A percentile compares a stretch with the other conserved stretches of the same genome.
phyloP scores from a whole-genome alignment of 2,888 invertebrate species.

The Hydrotaea diabolus region DNA sequence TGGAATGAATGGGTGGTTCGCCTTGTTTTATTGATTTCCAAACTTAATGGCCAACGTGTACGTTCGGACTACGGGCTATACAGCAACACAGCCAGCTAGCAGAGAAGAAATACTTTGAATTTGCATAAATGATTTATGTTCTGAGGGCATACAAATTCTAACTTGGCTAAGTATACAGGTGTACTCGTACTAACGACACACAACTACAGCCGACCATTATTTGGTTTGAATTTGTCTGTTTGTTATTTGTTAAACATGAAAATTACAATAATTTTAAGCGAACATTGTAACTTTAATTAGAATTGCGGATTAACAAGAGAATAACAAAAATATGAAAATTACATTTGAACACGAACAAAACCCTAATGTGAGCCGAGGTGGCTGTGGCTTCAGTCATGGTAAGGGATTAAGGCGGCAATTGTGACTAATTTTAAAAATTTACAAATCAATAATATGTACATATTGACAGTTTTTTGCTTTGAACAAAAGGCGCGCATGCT shows the following conservation, averaged over 20 bases:
- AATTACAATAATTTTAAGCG: neutral
- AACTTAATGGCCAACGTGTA: neutral
- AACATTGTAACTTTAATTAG: conserved; percentile 9
- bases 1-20: neutral
- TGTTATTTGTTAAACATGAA: neutral
- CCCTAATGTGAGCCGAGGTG: neutral
- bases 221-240: neutral
- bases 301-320: conserved; percentile 1
- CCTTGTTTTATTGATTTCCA: conserved; percentile 2
- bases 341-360: neutral
- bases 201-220: neutral
- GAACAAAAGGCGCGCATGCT: neutral
- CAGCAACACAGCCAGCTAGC: neutral
- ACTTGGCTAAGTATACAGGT: conserved; percentile 16
- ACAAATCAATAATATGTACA: too few relatives aligned
- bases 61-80: too few relatives aligned
- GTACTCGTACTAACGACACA: neutral
- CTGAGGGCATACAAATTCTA: conserved; percentile 16
- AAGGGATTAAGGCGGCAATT: neutral
- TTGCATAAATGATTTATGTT: conserved; percentile 36
- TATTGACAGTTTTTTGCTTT: neutral
- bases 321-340: neutral
- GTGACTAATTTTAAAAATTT: neutral
- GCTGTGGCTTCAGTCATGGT: neutral
- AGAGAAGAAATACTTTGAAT: neutral